Conservation (phyloP, 2,113 vertebrate species). For the Hippocampus mohnikei region DNA sequence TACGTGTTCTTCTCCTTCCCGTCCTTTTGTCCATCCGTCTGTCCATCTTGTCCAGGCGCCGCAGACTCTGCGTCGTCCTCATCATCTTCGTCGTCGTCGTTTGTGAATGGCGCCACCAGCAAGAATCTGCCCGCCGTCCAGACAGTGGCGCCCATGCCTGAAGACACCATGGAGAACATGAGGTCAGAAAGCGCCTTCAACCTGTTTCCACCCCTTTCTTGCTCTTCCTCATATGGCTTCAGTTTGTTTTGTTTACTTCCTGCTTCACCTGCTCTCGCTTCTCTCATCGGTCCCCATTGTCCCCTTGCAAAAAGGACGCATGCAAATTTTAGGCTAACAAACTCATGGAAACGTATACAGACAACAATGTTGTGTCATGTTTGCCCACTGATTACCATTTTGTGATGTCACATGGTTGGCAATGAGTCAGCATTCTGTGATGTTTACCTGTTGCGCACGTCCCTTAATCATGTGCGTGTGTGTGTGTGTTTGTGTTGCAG, state of each 20-base stretch:
- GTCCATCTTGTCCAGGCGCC: constrained; percentile 77
- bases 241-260: constrained; percentile 32
- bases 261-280: constrained; percentile 33
- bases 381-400: neutral
- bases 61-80: constrained; percentile 94
- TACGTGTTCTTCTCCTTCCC: neutral
- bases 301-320: constrained; percentile 2
- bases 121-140: constrained; percentile 98
- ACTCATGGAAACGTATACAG: too few relatives aligned
- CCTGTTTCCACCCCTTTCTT: neutral
- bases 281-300: constrained; percentile 16
- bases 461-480: constrained; percentile 49
- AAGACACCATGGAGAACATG: constrained; percentile 96
- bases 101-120: constrained; percentile 97
- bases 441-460: constrained; percentile 9
- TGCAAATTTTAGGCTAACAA: neutral
- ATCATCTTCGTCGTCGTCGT: constrained; percentile 94
- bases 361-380: neutral
- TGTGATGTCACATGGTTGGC: neutral
- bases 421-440: neutral
- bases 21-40: neutral
- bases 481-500: constrained; percentile 74
- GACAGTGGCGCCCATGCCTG: constrained; percentile 97
- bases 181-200: constrained; percentile 73
- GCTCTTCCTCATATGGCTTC: constrained; percentile 15